A percentile compares a stretch with the other conserved stretches of the same genome.
These are phyloP conservation scores for Boulengeromyrus knoepffleri DNA, from an alignment of 2,113 vertebrate species.

Conservation along the genomic window DNA sequence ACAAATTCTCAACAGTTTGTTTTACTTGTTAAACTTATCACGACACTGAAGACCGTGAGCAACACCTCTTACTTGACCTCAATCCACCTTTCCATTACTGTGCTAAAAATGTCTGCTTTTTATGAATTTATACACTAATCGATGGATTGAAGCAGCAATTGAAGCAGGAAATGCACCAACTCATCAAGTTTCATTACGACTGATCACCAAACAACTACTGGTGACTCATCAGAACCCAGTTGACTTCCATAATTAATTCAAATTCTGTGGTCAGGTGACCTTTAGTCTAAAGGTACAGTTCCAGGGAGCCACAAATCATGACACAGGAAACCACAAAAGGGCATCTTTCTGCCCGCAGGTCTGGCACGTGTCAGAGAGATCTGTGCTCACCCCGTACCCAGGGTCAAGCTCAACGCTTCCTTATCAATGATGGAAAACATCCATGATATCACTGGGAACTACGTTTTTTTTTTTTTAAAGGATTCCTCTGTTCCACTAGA, in stretches of 20 bases:
- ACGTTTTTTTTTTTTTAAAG: neutral
- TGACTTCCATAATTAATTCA: slow-evolving; percentile 11
- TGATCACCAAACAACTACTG: neutral
- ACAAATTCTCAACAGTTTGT: neutral
- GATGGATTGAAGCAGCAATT: neutral
- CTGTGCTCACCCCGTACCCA: neutral
- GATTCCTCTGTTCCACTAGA: neutral
- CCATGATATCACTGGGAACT: neutral
- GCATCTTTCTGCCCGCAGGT: neutral
- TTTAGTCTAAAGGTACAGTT: neutral
- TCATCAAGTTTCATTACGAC: neutral
- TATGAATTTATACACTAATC: neutral
- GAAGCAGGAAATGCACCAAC: neutral
- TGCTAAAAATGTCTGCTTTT: neutral
- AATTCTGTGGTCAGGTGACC: slow-evolving; percentile 14
- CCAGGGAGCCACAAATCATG: slow-evolving; percentile 16
- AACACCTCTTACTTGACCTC: neutral
- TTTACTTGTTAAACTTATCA: neutral
- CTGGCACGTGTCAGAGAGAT: neutral
- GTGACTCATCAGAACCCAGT: neutral
- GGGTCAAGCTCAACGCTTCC: neutral
- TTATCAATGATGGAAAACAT: neutral
- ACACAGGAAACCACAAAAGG: neutral
- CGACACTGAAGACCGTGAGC: neutral
- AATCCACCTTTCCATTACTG: neutral